Evolutionary conservation across 2,888 invertebrate genomes (phyloP).

Genomic region (Encarsia formosa): DNA sequence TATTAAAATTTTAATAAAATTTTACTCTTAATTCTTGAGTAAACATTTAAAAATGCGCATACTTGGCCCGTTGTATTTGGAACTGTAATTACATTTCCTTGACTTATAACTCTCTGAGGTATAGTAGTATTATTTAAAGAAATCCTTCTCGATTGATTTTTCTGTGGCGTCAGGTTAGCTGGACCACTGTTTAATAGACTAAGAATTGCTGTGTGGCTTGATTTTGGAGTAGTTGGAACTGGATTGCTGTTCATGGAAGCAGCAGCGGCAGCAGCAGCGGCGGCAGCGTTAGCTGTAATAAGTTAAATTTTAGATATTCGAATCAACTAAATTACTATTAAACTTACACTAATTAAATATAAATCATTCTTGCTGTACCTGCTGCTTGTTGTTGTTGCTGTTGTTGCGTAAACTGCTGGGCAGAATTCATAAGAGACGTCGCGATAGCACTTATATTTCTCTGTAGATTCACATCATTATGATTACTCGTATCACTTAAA

Average conservation of each 20-base stretch:
- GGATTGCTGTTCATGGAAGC: conserved; percentile 48
- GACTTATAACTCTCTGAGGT: conserved; percentile 45
- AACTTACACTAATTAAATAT: too few species aligned
- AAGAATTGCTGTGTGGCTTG: conserved; percentile 68
- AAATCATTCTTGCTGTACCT: too few species aligned
- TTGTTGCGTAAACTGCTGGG: conserved; percentile 75
- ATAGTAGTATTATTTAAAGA: conserved; percentile 46
- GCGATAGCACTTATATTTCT: conserved; percentile 70
- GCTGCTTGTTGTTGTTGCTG: conserved; percentile 68
- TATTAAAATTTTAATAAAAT: background rate
- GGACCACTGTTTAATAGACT: conserved; percentile 76
- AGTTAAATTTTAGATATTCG: too few species aligned
- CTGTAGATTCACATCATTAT: conserved; percentile 55
- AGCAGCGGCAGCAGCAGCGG: conserved; percentile 16
- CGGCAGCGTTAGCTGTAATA: conserved; percentile 19
- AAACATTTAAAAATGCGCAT: too few species aligned
- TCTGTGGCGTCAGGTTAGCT: conserved; percentile 54
- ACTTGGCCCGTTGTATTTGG: conserved; percentile 48
- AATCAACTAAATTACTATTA: too few species aligned
- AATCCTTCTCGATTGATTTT: conserved; percentile 45
- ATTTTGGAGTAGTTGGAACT: conserved; percentile 47
- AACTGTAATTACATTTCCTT: conserved; percentile 49
- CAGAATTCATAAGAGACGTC: conserved; percentile 76
- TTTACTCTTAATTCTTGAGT: background rate
- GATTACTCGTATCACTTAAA: conserved; percentile 38